These are phyloP conservation scores for Gasteruption jaculator DNA, from an alignment of 2,888 invertebrate genomes.

Conservation along the genomic window DNA sequence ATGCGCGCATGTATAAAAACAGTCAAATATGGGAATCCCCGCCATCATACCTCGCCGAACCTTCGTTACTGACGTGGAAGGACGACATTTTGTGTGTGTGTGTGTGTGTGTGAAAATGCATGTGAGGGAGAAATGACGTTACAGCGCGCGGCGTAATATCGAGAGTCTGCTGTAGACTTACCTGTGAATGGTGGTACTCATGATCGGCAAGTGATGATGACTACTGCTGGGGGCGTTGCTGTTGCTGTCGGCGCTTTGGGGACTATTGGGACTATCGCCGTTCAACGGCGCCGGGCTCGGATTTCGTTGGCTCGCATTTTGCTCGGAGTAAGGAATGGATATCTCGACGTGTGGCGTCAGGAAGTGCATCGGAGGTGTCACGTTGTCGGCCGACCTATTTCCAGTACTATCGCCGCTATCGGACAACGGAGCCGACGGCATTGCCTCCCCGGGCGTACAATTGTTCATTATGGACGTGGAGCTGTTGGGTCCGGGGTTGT, in stretches of 20 bases:
- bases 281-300: conserved; percentile 56
- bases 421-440: conserved; percentile 71
- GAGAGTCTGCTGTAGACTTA: conserved; percentile 22
- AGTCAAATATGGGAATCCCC: no score
- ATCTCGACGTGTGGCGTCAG: conserved; percentile 88
- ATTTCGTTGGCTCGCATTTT: conserved; percentile 54
- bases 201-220: conserved; percentile 56
- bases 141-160: no score
- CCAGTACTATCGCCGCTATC: conserved; percentile 82
- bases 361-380: conserved; percentile 87
- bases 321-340: conserved; percentile 80
- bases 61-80: no score
- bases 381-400: conserved; percentile 77
- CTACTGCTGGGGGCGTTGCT: conserved; percentile 71
- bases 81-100: no score
- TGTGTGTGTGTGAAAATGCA: no score
- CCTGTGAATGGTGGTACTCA: conserved; percentile 49
- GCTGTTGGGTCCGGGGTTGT: conserved; percentile 81
- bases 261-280: conserved; percentile 69
- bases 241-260: conserved; percentile 77
- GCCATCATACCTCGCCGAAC: no score
- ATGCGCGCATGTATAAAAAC: no score
- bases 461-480: conserved; percentile 72
- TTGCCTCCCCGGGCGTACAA: conserved; percentile 59
- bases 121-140: no score